Base-by-base conservation (phyloP, 2,888 invertebrate genomes). In the Dinocampus coccinellae region DNA sequence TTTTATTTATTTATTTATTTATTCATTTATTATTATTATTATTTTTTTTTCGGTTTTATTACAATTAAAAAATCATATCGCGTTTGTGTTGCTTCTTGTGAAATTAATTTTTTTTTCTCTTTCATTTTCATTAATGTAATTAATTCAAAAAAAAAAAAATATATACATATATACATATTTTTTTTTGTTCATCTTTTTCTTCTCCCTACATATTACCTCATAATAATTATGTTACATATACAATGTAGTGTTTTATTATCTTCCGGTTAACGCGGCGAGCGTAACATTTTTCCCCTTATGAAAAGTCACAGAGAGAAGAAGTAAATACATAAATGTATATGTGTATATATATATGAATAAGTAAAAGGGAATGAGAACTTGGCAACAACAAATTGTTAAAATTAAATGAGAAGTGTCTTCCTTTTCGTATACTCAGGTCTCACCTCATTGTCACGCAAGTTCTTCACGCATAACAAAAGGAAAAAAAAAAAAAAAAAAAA, bases 391-490 rank as follows among this genome's bases (percentile, higher is more conserved):
- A 68, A 47, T 42, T 42, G 33, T 60, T 57, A 24, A 63, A 69
- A 69, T 69, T 69, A 57, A 69, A 39, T 57, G 66, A 66, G 62
- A 69, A 62, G 65, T 53, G 26, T 42, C 16, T 58, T 20, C 33
- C 13, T n/a, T 13, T 16, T n/a, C 34, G 36, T 47, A 39, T n/a
- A 16, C 7, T 20, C 20, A 53, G 22, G 16, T 66, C 52, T 26
- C 42, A 63, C 61, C 58, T 68, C 68, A 65, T 61, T 69, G 69
- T 64, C 65, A 65, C 65, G 42, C 33, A 24, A 69, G 53, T 69
- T 69, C 52, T 36, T 61, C 63, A 58, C 55, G 61, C 47, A 61
- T 72, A 60, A 61, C 64, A 57, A 53, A 58, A 60, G 55, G 61
- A 65, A 64, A 66, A 70, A 13, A 3, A n/a, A 20, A 16, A 47